Base-by-base conservation (phyloP, 1,140 invertebrate genomes). In the Meloidogyne floridensis region DNA sequence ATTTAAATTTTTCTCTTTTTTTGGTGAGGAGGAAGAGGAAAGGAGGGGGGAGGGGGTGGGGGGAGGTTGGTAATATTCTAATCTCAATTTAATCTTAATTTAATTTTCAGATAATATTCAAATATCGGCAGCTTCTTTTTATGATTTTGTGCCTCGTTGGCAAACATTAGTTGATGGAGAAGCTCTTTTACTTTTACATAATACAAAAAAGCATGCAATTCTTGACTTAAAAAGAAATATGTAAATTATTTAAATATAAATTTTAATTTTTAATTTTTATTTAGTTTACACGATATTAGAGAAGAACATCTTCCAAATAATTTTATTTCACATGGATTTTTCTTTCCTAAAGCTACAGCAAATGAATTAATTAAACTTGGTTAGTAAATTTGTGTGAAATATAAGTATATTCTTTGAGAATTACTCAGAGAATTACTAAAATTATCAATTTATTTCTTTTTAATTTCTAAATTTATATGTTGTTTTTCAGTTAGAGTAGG, bases 271-370 rank as follows among this genome's bases (percentile, higher is more conserved):
- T 80, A 43, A 80, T 47, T 5, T 79, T 43, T 78, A 47, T 15
- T 15, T 43, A 84, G 83, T 80, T 47, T 84, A 32, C 70, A 80
- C 13, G n/a, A 65, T 5, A 84, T 84, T 53, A 84, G 83, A 54
- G 83, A 84, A 72, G 72, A 85, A 59, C 77, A 84, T 8, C 79
- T 84, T 51, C 84, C 83, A 42, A 56, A 75, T n/a, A 59, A 70
- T n/a, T 84, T 83, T 76, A 47, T 75, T 47, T 86, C 83, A 9
- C 72, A 80, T 42, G 84, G 77, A 11, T 84, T 84, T 69, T 85
- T 81, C 59, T 84, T 84, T 70, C 77, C 83, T 13, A 59, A 75
- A 69, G 77, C 87, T 54, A 84, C 85, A 13, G 84, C 73, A 20
- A 59, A 85, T 20, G 83, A 84, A 72, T 32, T 84, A 20, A 71